Evolutionary conservation across 2,113 vertebrate genomes (phyloP), one percentile per base, ranked within the genome.

Genomic region (Tragelaphus buxtoni): DNA sequence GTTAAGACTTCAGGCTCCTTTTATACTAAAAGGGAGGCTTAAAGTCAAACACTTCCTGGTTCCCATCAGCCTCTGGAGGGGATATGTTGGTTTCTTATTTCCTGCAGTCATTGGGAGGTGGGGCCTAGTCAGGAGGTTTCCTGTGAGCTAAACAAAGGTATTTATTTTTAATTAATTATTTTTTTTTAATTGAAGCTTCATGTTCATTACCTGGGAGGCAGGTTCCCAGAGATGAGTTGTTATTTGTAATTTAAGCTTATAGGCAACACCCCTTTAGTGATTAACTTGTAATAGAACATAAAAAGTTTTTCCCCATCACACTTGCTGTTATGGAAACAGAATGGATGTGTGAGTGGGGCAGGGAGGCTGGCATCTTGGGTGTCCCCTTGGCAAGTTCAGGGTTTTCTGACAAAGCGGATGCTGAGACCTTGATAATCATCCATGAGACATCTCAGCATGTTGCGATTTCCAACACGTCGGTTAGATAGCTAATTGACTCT

Each of bases 291-390:
- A 32, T 79, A 49, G 45, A 51, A 32, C 20, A 51, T 47, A 32
- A 79, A 79, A 11, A 5, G 28, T 18, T 49, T 49, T 79, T 10
- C 45, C 28, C 16, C 45, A 4, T 49, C 30, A 79, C 45, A 79
- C 28, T 51, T 14, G 11, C 32, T 42, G 0, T 22, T 12, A 49
- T 32, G 12, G 39, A 42, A 65, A 24, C 18, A 24, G 53, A 42
- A 45, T 4, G 22, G 65, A 4, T 0, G 18, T 18, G 53, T 10
- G 3, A 22, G 86, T 1, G 9, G 2, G 20, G 14, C 12, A 0
- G 6, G 0, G 47, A 2, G 47, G 24, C 35, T 49, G 94, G 56
- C 9, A 30, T 49, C 91, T 74, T 81, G 20, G 47, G 76, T 11
- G 8, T 80, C 16, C 7, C n/a, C n/a, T 9, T 14, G 63, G 53